Conservation (phyloP, 2,888 invertebrate genomes). For the Parelbella ahira region DNA sequence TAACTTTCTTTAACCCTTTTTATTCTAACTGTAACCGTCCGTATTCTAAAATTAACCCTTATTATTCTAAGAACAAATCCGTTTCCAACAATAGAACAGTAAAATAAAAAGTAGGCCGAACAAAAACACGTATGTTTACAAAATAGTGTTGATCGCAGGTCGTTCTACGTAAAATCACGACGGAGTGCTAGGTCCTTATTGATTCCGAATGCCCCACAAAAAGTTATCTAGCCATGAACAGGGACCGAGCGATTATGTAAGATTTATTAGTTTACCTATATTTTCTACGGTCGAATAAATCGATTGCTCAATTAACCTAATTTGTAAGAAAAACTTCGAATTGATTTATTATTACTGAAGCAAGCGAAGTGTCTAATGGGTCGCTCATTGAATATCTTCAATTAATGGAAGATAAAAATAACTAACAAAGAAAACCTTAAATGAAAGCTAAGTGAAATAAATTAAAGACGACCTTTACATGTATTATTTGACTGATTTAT, state of each 20-base stretch:
- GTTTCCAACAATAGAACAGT: too few species aligned
- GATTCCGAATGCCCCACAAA: slow-evolving; percentile 5
- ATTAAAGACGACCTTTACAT: not conserved
- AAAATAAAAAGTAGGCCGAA: too few species aligned
- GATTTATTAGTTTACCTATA: slow-evolving; percentile 1
- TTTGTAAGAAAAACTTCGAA: not conserved
- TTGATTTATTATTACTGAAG: slow-evolving; percentile 13
- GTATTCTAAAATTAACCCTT: too few species aligned
- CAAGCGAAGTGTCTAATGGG: slow-evolving; percentile 11
- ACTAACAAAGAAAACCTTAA: slow-evolving; percentile 1
- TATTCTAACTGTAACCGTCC: too few species aligned
- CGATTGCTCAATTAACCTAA: slow-evolving; percentile 13
- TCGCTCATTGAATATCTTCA: slow-evolving; percentile 17
- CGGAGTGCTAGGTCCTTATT: slow-evolving; percentile 7
- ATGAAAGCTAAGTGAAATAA: not conserved
- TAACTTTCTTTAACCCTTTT: too few species aligned
- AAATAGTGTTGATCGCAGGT: slow-evolving; percentile 22
- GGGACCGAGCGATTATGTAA: not conserved
- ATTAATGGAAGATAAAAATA: slow-evolving; percentile 10
- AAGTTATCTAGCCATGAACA: slow-evolving; percentile 2
- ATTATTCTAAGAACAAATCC: too few species aligned
- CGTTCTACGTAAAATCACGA: slow-evolving; percentile 23
- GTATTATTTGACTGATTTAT: too few species aligned
- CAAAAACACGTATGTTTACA: slow-evolving; percentile 14
- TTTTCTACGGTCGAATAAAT: slow-evolving; percentile 5